Base-by-base conservation (phyloP, 2,113 vertebrate genomes). In the Neolamprologus caudopunctatus region DNA sequence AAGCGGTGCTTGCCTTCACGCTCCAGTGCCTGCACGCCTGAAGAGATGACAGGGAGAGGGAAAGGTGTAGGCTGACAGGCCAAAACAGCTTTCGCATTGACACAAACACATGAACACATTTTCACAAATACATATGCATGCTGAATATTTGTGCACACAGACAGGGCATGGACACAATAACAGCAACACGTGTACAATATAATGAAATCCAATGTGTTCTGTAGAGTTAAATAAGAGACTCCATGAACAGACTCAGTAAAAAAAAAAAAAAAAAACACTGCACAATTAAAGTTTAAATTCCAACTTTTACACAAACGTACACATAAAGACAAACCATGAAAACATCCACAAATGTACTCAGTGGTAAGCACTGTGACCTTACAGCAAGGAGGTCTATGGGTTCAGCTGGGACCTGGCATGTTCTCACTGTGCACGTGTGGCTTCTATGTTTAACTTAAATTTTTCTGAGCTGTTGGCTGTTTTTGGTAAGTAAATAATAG, bases 11-110 rank as follows among this genome's bases (percentile, higher is more conserved):
- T 55, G 92, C 87, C 89, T 92, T 91, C 93, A 94, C 61, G 93
- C 95, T 94, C 90, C 87, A 58, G 82, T n/a, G 90, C 88, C 83
- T 85, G 88, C 93, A 89, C 33, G 91, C 93, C 92, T 86, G 87
- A 89, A 91, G 91, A 86, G 89, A 94, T 94, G 95, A 95, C 93
- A 92, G 89, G 81, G 87, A 92, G 90, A 94, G 51, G 89, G 88
- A 85, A 93, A 94, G 95, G 94, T 96, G 90, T 92, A 86, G 87
- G 90, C 82, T 94, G 93, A 93, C 87, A 71, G 84, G 81, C 89
- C 61, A 83, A 84, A 87, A 90, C 88, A 91, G 85, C 89, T 88
- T 87, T 81, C 53, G 79, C 82, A 89, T 90, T 82, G 71, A 82
- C 17, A 17, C 79, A 89, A 88, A 89, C 88, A 87, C 80, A 87